Evolutionary conservation across 2,888 invertebrate genomes (phyloP), one percentile per base, ranked within the genome.

Genomic region (Odontothrips loti): DNA sequence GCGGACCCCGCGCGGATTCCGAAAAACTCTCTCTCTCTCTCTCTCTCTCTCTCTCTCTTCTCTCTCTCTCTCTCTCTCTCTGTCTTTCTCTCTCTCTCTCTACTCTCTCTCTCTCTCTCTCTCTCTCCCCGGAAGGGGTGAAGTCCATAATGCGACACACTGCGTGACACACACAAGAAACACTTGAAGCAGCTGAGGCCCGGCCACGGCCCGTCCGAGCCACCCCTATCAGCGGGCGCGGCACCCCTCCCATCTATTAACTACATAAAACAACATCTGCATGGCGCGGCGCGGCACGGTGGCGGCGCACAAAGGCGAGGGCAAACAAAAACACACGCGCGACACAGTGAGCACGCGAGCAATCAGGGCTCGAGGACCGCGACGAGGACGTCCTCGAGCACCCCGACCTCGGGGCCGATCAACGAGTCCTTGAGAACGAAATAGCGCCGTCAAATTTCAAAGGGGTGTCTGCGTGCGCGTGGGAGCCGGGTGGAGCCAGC

Each of bases 241-340:
- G 4, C 51, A 51, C 51, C 58, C 20, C 58, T 17, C 58, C 68
- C 27, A 23, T 75, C 68, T 75, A 75, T 75, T 75, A 75, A 75
- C 68, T 75, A 75, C 68, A 75, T 75, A 27, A 75, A 75, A 75
- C 68, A 75, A 75, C 68, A 75, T 75, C 23, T 75, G 68, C 68
- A 58, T 58, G 68, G 27, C 23, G 68, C 27, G 27, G 23, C 23
- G 23, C 68, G 68, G 68, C 23, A 4, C 27, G 68, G 68, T 58
- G 58, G 20, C 20, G 58, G 15, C 17, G 20, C 68, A 75, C 68
- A 75, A 75, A 75, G 27, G 68, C 68, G 68, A 11, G 68, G 12
- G 68, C 27, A 75, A 75, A 75, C 68, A 75, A 75, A 75, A 75
- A 75, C 68, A 58, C 58, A 17, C 68, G 68, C 12, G 68, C 6